These are phyloP conservation scores for Todus mexicanus DNA, from an alignment of 2,797 vertebrate species.

Conservation along the genomic window DNA sequence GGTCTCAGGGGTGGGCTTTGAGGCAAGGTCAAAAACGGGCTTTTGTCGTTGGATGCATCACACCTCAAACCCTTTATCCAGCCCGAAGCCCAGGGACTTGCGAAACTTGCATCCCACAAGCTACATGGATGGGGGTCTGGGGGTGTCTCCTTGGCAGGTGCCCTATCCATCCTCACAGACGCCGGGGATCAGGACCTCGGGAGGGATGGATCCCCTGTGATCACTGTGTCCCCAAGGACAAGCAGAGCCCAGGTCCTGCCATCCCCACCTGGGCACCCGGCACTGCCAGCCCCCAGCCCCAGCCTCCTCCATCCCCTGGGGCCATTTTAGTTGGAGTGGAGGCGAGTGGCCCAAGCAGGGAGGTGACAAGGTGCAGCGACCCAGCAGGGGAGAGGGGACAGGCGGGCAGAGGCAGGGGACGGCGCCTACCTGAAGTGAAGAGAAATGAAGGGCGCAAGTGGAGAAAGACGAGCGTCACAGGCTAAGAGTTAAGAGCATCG, in stretches of 20 bases:
- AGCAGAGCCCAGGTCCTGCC: neutral
- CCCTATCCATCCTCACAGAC: neutral
- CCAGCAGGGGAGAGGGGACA: neutral
- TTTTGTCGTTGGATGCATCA: neutral
- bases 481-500: slow-evolving; percentile 87
- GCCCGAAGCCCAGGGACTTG: neutral
- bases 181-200: neutral
- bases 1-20: neutral
- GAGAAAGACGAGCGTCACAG: slow-evolving; percentile 47
- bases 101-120: neutral
- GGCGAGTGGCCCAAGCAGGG: neutral
- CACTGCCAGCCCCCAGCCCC: rapidly evolving
- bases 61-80: neutral
- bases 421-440: slow-evolving; percentile 74
- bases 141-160: neutral
- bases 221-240: neutral
- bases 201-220: neutral
- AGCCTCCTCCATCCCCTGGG: neutral
- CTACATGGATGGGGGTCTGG: neutral
- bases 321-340: neutral
- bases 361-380: neutral
- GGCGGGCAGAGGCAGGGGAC: neutral
- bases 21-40: neutral
- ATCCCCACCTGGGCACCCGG: neutral
- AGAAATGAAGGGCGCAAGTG: slow-evolving; percentile 51